phyloP scores from a whole-genome alignment of 2,797 vertebrate genomes.

The Miichthys miiuy region DNA sequence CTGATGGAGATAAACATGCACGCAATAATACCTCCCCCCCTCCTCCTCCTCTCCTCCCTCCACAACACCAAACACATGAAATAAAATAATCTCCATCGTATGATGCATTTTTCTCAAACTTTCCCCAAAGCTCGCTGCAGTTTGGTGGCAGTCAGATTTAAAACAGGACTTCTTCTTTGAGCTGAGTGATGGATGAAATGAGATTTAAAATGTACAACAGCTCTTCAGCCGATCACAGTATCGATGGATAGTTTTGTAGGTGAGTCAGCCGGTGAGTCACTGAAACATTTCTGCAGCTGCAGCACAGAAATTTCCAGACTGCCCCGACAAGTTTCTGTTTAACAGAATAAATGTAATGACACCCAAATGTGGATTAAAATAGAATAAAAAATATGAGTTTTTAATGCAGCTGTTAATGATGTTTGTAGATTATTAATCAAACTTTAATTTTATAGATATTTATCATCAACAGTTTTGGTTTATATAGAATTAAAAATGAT shows the following conservation, averaged over 20 bases:
- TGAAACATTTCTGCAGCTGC: constrained; percentile 24
- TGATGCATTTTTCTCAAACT: neutral
- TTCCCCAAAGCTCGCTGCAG: too few relatives aligned
- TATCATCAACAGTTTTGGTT: neutral
- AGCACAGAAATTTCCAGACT: constrained; percentile 6
- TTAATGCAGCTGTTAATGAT: too few relatives aligned
- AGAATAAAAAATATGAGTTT: neutral
- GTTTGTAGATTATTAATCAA: neutral
- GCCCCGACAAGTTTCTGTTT: neutral
- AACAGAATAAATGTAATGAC: neutral
- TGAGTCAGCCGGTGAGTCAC: constrained; percentile 59
- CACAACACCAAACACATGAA: neutral
- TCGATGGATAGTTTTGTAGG: constrained; percentile 54
- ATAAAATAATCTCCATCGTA: neutral
- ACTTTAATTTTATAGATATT: neutral
- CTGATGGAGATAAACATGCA: constrained; percentile 58
- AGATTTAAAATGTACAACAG: neutral
- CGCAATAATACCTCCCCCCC: constrained; percentile 19
- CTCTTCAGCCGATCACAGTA: neutral
- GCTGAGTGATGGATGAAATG: neutral
- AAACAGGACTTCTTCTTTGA: neutral
- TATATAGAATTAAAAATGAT: neutral
- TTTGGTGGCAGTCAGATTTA: neutral
- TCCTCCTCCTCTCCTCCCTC: constrained; percentile 17
- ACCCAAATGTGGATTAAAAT: neutral